These are phyloP conservation scores for Pseudococcus longispinus DNA, from an alignment of 2,888 invertebrate species.

Conservation along the genomic window DNA sequence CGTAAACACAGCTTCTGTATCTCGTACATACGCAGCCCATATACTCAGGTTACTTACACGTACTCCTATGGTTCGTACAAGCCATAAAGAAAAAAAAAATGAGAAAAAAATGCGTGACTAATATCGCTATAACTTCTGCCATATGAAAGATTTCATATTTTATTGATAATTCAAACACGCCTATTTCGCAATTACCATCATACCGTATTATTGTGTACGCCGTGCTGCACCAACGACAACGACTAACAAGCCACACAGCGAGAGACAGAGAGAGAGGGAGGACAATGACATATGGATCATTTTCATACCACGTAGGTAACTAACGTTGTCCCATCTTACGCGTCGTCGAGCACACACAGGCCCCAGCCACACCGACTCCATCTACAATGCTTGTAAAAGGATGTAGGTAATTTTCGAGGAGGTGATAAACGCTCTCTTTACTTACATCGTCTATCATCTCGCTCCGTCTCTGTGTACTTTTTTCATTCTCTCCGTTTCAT, in stretches of 20 bases:
- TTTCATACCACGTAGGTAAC: slow-evolving; percentile 11
- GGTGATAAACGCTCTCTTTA: slow-evolving; percentile 23
- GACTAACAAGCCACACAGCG: not conserved
- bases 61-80: not conserved
- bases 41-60: not conserved
- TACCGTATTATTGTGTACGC: not conserved
- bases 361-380: not conserved
- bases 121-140: not conserved
- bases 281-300: slow-evolving; percentile 20
- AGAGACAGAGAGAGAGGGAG: not conserved
- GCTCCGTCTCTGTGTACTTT: not conserved
- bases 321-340: slow-evolving; percentile 1
- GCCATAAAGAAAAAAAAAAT: not conserved
- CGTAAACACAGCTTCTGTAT: not conserved
- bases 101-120: not conserved
- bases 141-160: not conserved
- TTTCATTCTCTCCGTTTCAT: not conserved
- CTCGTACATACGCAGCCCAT: not conserved
- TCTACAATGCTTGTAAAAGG: not conserved
- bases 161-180: slow-evolving; percentile 25
- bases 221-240: not conserved
- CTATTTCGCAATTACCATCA: slow-evolving; percentile 15
- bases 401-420: slow-evolving; percentile 14
- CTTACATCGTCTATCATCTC: not conserved
- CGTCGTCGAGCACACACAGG: slow-evolving; percentile 25